Conservation (phyloP, 2,888 invertebrate genomes). For the Ceramica pisi region DNA sequence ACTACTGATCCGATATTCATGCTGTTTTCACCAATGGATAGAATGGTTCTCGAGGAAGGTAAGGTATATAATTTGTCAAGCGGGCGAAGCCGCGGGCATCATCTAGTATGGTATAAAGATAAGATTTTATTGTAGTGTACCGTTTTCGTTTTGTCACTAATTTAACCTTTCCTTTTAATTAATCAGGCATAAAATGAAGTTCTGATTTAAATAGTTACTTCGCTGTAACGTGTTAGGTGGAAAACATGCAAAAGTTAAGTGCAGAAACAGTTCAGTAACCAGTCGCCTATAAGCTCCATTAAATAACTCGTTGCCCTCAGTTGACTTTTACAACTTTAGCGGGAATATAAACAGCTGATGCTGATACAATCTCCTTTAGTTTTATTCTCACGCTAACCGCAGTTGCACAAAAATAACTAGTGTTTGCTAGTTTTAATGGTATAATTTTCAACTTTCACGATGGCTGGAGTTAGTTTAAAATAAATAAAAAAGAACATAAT, state of each 20-base stretch:
- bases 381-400: slow-evolving; percentile 48
- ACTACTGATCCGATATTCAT: too few relatives aligned
- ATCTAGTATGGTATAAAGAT: too few relatives aligned
- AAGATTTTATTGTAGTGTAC: neutral
- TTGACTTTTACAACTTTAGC: slow-evolving; percentile 62
- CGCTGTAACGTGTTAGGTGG: neutral
- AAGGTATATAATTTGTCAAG: too few relatives aligned
- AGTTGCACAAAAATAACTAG: slow-evolving; percentile 10
- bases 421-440: neutral
- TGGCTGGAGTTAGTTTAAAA: too few relatives aligned
- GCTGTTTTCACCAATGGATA: too few relatives aligned
- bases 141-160: neutral
- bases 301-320: slow-evolving; percentile 61
- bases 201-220: neutral
- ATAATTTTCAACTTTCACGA: too few relatives aligned
- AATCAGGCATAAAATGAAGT: neutral
- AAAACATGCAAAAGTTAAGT: slow-evolving; percentile 21
- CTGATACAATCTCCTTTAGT: slow-evolving; percentile 59
- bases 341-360: slow-evolving; percentile 57
- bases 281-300: slow-evolving; percentile 52
- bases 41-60: too few relatives aligned
- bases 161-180: neutral
- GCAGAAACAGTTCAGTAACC: slow-evolving; percentile 48
- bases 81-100: too few relatives aligned
- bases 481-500: neutral